Base-by-base conservation (phyloP, 1,140 invertebrate species). In the Scaptomyza hsui region DNA sequence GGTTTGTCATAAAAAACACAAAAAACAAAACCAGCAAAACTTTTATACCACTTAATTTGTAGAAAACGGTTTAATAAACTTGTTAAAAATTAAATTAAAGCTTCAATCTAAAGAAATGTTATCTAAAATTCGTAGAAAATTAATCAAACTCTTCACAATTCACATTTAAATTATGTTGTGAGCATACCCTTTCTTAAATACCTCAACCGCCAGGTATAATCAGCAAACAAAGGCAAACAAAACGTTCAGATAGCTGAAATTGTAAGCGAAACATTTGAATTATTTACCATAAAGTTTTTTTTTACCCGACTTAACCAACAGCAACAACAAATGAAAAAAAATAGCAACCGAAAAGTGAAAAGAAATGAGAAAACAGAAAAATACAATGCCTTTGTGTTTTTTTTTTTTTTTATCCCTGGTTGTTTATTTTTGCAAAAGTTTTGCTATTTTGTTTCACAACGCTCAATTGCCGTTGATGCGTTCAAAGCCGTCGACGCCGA, bases 241-340 rank as follows among this genome's bases (percentile, higher is more conserved):
- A 62, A 61, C 49, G 49, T 2, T 35, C 37, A 26, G 45, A 64
- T 47, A 59, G 53, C 44, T 21, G 12, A 19, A 65, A 56, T 55
- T 60, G 55, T 72, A 75, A 67, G 64, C 64, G 74, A 80, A 85
- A 71, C 70, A 77, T 77, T 86, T 80, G 53, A 86, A 86, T 61
- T 85, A 86, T 86, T 88, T 78, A 81, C 60, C 77, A 81, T 71
- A 60, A 75, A 77, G 63, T 80, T 86, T 85, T 71, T 70, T 49
- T 53, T 42, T 9, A n/a, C n/a, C 47, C 59, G 24, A 47, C 42
- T 62, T 45, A 62, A 69, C 57, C 29, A 53, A 59, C 29, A 21
- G 29, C 41, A 48, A 51, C 45, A 45, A 45, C 12, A 51, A 48
- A 35, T 44, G 7, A 48, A 12, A 59, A 10, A 21, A 35, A 44